Evolutionary conservation across 2,888 invertebrate genomes (phyloP).

Genomic region (Dichetophora obliterata): DNA sequence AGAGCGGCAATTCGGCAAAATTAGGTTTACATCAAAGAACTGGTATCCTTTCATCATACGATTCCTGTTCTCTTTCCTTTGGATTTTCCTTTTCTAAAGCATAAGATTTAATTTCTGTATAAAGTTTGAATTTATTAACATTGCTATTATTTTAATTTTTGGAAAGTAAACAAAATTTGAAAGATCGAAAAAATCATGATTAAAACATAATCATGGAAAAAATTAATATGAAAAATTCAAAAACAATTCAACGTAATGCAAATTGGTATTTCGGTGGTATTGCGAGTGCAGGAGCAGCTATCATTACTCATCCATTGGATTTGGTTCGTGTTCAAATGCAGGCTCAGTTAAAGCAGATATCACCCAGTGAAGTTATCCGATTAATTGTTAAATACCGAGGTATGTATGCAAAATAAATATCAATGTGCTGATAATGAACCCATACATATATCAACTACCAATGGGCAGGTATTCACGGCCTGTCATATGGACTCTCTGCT

Average conservation of each 20-base stretch:
- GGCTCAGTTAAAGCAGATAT: conserved; percentile 17
- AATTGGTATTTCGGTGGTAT: conserved; percentile 40
- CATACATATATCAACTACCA: neutral
- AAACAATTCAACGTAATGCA: neutral
- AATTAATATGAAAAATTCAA: neutral
- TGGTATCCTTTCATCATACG: too few relatives aligned
- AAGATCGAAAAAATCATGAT: neutral
- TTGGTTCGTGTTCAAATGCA: conserved; percentile 38
- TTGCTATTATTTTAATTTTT: neutral
- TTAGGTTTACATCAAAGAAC: neutral
- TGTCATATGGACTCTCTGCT: conserved; percentile 28
- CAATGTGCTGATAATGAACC: neutral
- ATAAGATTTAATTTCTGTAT: neutral
- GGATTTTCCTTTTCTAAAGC: neutral
- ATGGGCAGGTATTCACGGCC: conserved; percentile 25
- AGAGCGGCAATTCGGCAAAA: neutral
- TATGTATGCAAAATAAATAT: neutral
- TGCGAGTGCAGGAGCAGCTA: conserved; percentile 20
- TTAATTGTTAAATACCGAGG: conserved; percentile 28
- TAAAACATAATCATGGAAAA: neutral
- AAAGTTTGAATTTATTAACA: neutral
- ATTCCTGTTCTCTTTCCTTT: neutral
- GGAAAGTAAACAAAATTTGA: neutral
- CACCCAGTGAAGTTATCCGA: neutral
- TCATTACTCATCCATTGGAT: conserved; percentile 43